phyloP scores from a whole-genome alignment of 2,888 invertebrate genomes.

The Ichneumon xanthorius region DNA sequence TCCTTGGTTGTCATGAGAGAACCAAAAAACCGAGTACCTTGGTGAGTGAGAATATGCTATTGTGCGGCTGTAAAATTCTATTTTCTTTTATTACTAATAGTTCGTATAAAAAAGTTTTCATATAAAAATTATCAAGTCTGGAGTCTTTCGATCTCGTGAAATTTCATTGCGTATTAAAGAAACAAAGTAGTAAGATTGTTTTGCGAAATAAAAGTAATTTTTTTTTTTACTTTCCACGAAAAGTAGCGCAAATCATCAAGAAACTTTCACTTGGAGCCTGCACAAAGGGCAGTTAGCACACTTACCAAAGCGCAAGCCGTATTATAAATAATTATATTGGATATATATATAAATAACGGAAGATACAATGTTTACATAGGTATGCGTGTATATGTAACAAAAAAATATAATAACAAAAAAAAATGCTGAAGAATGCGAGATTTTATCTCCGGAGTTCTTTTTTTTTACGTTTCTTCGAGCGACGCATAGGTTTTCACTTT shows the following conservation, averaged over 20 bases:
- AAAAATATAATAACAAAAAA: slow-evolving; percentile 55
- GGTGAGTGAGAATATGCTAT: neutral
- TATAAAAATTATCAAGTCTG: slow-evolving; percentile 2
- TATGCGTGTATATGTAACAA: slow-evolving; percentile 50
- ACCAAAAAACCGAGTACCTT: neutral
- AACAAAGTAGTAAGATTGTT: neutral
- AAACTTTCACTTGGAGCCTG: neutral
- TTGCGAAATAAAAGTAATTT: neutral
- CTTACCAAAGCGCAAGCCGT: slow-evolving; percentile 38
- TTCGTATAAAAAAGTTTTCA: slow-evolving; percentile 19
- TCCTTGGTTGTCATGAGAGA: neutral
- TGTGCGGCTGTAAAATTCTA: slow-evolving; percentile 17
- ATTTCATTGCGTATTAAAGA: slow-evolving; percentile 5
- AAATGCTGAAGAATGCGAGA: slow-evolving; percentile 30
- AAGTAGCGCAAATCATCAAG: neutral
- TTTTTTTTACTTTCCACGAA: neutral
- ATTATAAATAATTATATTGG: slow-evolving; percentile 42
- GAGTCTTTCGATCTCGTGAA: neutral
- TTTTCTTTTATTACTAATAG: neutral
- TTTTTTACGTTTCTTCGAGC: slow-evolving; percentile 6
- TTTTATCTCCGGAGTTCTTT: slow-evolving; percentile 22
- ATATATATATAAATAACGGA: slow-evolving; percentile 63
- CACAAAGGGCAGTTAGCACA: slow-evolving; percentile 23
- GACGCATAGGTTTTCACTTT: neutral
- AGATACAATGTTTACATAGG: slow-evolving; percentile 57